phyloP scores from a whole-genome alignment of 1,140 invertebrate genomes.

The Drosophila lowei region DNA sequence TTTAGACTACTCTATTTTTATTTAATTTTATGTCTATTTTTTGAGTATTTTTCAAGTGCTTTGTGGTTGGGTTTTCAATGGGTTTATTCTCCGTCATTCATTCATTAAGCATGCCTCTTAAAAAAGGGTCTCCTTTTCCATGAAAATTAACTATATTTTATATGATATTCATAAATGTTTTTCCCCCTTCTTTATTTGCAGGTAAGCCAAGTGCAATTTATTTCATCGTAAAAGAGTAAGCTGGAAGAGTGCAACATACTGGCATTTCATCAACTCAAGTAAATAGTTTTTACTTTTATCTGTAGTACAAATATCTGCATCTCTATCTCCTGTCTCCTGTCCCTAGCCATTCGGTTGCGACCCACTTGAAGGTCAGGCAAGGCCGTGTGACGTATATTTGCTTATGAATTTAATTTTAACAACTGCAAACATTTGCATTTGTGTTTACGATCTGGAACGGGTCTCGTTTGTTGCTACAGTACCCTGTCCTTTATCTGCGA shows the following conservation, averaged over 20 bases:
- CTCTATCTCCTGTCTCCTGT: too few relatives aligned
- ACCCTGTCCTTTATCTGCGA: too few relatives aligned
- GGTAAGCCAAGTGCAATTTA: constrained; percentile 32
- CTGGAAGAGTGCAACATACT: neutral
- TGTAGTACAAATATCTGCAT: neutral
- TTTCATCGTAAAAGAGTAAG: neutral
- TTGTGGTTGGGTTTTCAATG: neutral
- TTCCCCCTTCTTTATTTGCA: constrained; percentile 32
- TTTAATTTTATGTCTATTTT: neutral
- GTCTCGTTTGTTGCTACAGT: too few relatives aligned
- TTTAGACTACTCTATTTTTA: too few relatives aligned
- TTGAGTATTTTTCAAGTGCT: neutral
- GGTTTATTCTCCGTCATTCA: too few relatives aligned
- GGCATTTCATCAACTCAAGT: too few relatives aligned
- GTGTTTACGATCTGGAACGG: neutral
- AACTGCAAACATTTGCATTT: neutral
- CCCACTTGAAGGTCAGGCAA: constrained; percentile 11
- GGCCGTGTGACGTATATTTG: neutral
- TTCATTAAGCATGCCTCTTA: too few relatives aligned
- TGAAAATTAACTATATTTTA: neutral
- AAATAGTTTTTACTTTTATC: neutral
- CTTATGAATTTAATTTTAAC: neutral
- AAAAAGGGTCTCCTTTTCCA: neutral
- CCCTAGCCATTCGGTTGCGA: too few relatives aligned
- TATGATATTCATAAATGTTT: constrained; percentile 5